These are phyloP conservation scores for Lophotis ruficrista DNA, from an alignment of 2,113 vertebrate species.

Conservation along the genomic window DNA sequence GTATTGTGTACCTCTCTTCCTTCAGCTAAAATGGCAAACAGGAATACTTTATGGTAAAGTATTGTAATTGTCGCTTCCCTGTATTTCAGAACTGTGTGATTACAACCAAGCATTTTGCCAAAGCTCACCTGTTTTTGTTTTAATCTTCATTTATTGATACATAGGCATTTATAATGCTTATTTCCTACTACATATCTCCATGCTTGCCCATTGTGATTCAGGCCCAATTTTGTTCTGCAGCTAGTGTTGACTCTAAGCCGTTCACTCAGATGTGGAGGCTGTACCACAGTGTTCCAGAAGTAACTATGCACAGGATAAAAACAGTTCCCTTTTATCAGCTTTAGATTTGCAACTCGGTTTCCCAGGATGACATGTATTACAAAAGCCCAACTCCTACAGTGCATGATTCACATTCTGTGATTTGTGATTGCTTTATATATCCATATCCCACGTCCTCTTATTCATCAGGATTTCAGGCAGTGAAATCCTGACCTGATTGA, in stretches of 20 bases:
- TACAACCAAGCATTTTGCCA: background rate
- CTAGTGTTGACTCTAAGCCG: background rate
- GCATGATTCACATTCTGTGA: background rate
- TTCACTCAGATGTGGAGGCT: background rate
- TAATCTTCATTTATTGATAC: background rate
- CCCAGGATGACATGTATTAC: background rate
- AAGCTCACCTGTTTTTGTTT: background rate
- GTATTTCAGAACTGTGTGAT: background rate
- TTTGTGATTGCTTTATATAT: background rate
- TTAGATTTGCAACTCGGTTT: background rate
- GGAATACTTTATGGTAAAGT: background rate
- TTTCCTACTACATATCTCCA: background rate
- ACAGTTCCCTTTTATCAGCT: background rate
- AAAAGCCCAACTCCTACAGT: background rate
- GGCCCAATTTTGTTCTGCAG: background rate
- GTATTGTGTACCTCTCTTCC: background rate
- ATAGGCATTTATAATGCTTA: background rate
- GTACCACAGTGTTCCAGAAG: background rate
- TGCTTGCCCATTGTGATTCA: background rate
- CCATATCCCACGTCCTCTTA: background rate
- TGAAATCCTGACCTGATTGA: slow-evolving; percentile 16
- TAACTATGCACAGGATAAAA: background rate
- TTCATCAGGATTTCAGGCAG: background rate
- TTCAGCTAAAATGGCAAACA: background rate
- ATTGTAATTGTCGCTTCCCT: background rate